Conservation (phyloP, 2,888 invertebrate species). For the Patella pellucida region DNA sequence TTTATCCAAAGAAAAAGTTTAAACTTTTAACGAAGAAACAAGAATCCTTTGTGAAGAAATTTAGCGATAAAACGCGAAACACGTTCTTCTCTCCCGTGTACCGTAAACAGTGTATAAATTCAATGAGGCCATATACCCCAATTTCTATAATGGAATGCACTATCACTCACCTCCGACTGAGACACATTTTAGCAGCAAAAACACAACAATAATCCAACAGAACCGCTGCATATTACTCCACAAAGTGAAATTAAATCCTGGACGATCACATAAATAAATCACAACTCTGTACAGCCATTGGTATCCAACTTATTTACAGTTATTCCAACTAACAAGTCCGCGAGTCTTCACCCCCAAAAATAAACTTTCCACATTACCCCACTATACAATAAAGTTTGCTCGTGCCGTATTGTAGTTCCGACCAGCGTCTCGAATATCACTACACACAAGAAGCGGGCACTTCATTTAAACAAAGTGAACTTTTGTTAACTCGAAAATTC, state of each 20-base stretch:
- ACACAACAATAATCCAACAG: background rate
- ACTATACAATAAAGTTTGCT: slow-evolving; percentile 12
- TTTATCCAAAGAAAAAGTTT: too few species aligned
- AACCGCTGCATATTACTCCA: background rate
- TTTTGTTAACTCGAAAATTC: too few species aligned
- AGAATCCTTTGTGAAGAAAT: too few species aligned
- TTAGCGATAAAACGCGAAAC: too few species aligned
- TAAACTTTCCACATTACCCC: background rate
- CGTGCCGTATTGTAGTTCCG: slow-evolving; percentile 10
- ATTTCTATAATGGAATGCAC: too few species aligned
- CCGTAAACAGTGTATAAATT: too few species aligned
- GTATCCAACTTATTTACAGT: background rate
- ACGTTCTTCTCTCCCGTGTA: too few species aligned
- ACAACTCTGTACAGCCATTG: too few species aligned
- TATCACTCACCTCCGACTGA: background rate
- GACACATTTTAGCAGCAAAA: background rate
- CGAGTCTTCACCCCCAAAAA: background rate
- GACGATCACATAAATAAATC: background rate
- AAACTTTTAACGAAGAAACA: too few species aligned
- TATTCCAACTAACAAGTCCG: slow-evolving; percentile 10
- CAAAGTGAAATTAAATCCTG: slow-evolving; percentile 3
- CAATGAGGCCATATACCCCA: too few species aligned
- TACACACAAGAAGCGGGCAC: slow-evolving; percentile 6
- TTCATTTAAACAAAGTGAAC: background rate
- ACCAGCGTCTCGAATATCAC: background rate